Base-by-base conservation (phyloP, 2,797 vertebrate species). In the Poecilia gillii region DNA sequence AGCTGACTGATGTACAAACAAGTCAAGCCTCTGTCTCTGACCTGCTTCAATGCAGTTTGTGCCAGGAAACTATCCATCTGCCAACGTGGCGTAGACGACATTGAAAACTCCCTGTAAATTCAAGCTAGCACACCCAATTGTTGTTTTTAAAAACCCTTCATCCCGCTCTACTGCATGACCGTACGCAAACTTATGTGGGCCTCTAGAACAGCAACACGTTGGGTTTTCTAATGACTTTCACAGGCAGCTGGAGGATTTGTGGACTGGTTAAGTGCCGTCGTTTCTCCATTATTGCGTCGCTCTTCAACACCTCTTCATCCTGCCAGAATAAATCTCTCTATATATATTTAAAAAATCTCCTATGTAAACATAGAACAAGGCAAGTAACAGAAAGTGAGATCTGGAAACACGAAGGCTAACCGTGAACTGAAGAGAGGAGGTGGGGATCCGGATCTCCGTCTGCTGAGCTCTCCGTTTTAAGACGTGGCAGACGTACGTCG, bases 351-450 rank as follows among this genome's bases (percentile, higher is more conserved):
- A 71, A 23, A 55, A n/a, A 28, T 47, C 51, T 53, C 68, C 82
- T 18, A 23, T 31, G 89, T 89, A 84, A 90, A 92, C 83, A 80
- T n/a, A 23, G 72, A 85, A 86, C 80, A 84, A 90, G 88, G 89
- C 90, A 84, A 81, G 33, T 84, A 82, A 86, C 74, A 86, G 77
- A 39, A 47, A 36, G 16, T 7, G 62, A 64, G 62, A 36, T 33
- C 59, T 49, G 62, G 68, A 77, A 79, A 80, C 4, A 36, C 0
- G n/a, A 76, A 88, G 87, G 82, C 83, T 82, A 84, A 78, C 51
- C 68, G 78, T 89, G 81, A 89, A 74, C 1, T 49, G 77, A 89
- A 86, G 64, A 23, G 77, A 72, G 71, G 1, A 85, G 84, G 80
- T 75, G 36, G 78, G 43, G 74, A 81, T 36, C 47, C 8, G 0